A percentile compares a stretch with the other conserved stretches of the same genome.
phyloP scores from a whole-genome alignment of 2,888 invertebrate species.

The Lithophane semibrunnea region DNA sequence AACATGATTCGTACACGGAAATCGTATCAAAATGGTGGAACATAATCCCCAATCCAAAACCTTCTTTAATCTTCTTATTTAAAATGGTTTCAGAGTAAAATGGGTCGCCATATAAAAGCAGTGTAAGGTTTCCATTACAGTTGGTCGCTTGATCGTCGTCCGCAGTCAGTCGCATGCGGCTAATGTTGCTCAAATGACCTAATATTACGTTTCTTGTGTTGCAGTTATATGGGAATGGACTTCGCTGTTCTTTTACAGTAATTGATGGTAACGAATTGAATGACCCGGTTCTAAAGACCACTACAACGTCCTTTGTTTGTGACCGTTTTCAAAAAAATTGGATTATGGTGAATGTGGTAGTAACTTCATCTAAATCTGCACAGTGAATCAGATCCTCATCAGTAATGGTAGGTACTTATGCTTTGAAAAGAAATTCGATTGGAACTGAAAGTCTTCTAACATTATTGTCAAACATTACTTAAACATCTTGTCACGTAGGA shows the following conservation, averaged over 20 bases:
- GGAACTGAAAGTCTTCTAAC: not conserved
- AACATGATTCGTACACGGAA: conserved; percentile 42
- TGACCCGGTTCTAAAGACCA: not conserved
- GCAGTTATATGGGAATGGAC: conserved; percentile 35
- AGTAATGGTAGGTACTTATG: not conserved
- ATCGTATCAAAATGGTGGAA: conserved; percentile 40
- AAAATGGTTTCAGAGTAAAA: conserved; percentile 42
- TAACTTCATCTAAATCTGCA: not conserved
- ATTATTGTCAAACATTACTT: not conserved
- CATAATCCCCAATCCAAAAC: conserved; percentile 10
- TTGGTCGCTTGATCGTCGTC: conserved; percentile 37
- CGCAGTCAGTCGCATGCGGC: conserved; percentile 42
- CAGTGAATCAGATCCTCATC: not conserved
- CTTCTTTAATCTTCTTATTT: conserved; percentile 38
- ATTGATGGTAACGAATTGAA: not conserved
- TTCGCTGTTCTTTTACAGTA: conserved; percentile 15
- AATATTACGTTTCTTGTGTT: conserved; percentile 48
- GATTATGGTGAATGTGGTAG: not conserved
- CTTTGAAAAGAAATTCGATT: not conserved
- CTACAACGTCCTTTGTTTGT: not conserved
- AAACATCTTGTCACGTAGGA: conserved; percentile 1
- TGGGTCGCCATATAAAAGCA: conserved; percentile 56
- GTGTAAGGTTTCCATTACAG: conserved; percentile 63
- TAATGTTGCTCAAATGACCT: conserved; percentile 54
- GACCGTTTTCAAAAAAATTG: not conserved